Conservation (phyloP, 1,140 invertebrate genomes). For the Trachelipus rathkii region DNA sequence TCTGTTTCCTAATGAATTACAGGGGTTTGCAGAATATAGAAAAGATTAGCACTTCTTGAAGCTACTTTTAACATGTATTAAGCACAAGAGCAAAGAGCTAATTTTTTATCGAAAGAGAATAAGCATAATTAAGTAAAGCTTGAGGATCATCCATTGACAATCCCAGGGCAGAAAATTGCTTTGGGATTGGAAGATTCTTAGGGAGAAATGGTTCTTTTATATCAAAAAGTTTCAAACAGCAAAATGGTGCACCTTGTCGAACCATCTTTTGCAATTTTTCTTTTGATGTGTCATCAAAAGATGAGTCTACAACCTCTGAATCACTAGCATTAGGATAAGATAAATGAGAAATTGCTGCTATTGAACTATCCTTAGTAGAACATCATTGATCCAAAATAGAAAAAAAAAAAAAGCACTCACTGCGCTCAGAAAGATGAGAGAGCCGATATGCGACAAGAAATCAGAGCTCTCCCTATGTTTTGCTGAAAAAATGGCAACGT, state of each 20-base stretch:
- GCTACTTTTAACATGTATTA: too few relatives aligned
- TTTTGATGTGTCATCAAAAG: neutral
- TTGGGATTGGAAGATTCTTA: neutral
- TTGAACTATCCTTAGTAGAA: neutral
- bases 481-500: neutral
- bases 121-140: too few relatives aligned
- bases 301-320: neutral
- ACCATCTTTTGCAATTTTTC: neutral
- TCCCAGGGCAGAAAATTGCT: neutral
- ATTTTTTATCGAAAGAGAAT: too few relatives aligned
- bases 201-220: neutral
- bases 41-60: too few relatives aligned
- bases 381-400: neutral
- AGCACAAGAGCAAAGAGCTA: too few relatives aligned
- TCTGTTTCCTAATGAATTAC: too few relatives aligned
- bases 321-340: neutral
- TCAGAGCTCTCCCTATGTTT: neutral
- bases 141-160: neutral
- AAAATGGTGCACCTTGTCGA: conserved; percentile 1
- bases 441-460: neutral
- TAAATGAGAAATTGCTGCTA: too few relatives aligned
- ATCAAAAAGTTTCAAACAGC: conserved; percentile 4
- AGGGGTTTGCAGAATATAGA: too few relatives aligned
- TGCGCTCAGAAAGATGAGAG: neutral
- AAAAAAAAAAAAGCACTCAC: neutral